Base-by-base conservation (phyloP, 1,140 invertebrate species). In the Tetraneura akinire region DNA sequence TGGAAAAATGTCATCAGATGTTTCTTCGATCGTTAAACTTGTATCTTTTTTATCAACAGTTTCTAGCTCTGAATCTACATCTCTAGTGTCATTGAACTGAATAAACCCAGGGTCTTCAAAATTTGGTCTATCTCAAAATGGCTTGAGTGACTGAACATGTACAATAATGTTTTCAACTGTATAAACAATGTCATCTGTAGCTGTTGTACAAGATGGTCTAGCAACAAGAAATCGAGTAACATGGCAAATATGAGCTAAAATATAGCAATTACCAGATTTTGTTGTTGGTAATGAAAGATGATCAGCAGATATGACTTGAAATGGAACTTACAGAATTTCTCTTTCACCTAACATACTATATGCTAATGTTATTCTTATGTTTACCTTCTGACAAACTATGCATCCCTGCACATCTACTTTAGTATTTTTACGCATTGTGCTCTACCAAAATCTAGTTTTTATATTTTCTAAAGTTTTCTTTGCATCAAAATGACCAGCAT, bases 401-500 rank as follows among this genome's bases (percentile, higher is more conserved):
- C 37, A 68, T n/a, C 37, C 64, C 21, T 16, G 3, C 3, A 45
- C n/a, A 23, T 68, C 45, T n/a, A 68, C 9, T 4, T 68, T 68
- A n/a, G 37, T 68, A 23, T 68, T 37, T 13, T 68, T 68, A n/a
- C 64, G 32, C 64, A 45, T 68, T n/a, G 64, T 21, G 5, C 64
- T 62, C 23, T 26, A 62, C 9, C 29, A 62, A 62, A 62, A 62
- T 29, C 60, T 62, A 32, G 60, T 18, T 68, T 68, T 68, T 13
- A 68, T 21, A 45, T 68, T 68, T 68, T 68, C 37, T 68, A 68
- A 68, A 6, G 64, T 68, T 47, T 68, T 68, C 26, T 45, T 68
- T 23, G 11, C 64, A 68, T 68, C 64, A 68, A 68, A 68, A 23
- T 47, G 37, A 68, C 64, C 37, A 68, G 64, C 64, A 68, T 68